Percentiles rank a stretch among this genome's conserved stretches.
phyloP scores from a whole-genome alignment of 1,140 invertebrate species.

The Oryzaephilus surinamensis region DNA sequence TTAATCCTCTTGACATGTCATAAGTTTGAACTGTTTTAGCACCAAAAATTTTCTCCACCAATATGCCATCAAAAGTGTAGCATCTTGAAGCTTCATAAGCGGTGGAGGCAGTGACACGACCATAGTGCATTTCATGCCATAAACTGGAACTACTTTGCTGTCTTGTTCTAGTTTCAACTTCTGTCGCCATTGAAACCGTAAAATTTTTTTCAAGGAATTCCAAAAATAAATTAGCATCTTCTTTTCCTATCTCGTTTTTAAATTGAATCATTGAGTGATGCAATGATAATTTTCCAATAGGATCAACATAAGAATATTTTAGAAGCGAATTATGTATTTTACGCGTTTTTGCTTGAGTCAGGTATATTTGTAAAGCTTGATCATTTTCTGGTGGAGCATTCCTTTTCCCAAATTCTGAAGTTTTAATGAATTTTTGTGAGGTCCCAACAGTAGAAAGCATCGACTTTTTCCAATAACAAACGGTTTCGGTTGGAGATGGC shows the following conservation, averaged over 20 bases:
- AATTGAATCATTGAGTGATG: not conserved
- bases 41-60: slow-evolving; percentile 28
- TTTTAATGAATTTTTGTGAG: slow-evolving; percentile 19
- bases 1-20: slow-evolving; percentile 26
- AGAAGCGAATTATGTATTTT: not conserved
- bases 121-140: slow-evolving; percentile 33
- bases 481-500: slow-evolving; percentile 22
- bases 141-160: slow-evolving; percentile 9
- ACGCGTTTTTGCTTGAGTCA: not conserved
- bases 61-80: slow-evolving; percentile 24
- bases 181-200: too few species aligned
- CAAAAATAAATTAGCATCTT: too few species aligned
- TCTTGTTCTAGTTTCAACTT: slow-evolving; percentile 15
- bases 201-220: too few species aligned
- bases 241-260: too few species aligned
- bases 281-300: not conserved
- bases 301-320: not conserved
- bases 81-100: slow-evolving; percentile 31
- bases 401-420: slow-evolving; percentile 10
- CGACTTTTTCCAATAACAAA: slow-evolving; percentile 32
- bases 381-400: not conserved
- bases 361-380: not conserved
- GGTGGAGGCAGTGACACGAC: slow-evolving; percentile 35
- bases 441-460: slow-evolving; percentile 15
- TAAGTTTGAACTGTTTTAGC: slow-evolving; percentile 23